Percentiles rank a stretch among this genome's conserved stretches.
These are phyloP conservation scores for Entomobrya proxima DNA, from an alignment of 2,888 invertebrate species.

Conservation along the genomic window DNA sequence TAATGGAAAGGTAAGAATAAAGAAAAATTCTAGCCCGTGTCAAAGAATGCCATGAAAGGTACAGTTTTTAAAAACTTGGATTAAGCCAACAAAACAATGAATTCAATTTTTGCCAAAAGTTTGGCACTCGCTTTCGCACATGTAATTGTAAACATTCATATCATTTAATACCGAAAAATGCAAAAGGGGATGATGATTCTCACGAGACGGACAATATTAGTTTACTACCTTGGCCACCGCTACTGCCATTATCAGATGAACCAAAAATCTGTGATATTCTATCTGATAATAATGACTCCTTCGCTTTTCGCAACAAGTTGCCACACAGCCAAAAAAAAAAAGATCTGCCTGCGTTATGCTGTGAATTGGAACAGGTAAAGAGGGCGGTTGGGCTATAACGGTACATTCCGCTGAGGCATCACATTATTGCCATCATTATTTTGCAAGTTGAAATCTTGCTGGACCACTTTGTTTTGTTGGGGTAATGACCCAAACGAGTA, in stretches of 20 bases:
- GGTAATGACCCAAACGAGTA: conserved; percentile 71
- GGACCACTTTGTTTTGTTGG: conserved; percentile 73
- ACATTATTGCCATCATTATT: conserved; percentile 68
- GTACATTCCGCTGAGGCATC: conserved; percentile 56
- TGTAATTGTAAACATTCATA: conserved; percentile 2
- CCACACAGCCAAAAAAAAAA: background rate
- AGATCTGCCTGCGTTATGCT: conserved; percentile 2
- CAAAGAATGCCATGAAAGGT: background rate
- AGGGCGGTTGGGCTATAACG: conserved; percentile 69
- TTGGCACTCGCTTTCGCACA: background rate
- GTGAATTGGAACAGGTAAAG: conserved; percentile 67
- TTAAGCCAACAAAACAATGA: background rate
- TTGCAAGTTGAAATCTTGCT: conserved; percentile 67
- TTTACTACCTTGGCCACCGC: background rate
- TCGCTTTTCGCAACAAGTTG: background rate
- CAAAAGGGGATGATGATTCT: background rate
- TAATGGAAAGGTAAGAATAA: no score
- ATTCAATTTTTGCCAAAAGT: background rate
- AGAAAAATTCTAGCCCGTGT: no score
- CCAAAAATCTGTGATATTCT: conserved; percentile 7
- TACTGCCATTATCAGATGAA: background rate
- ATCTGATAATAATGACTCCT: background rate
- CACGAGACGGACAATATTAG: conserved; percentile 11
- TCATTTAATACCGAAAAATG: conserved; percentile 3
- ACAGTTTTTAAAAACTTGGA: background rate